Evolutionary conservation across 2,888 invertebrate species (phyloP).

Genomic region (Gonocerus acuteangulatus): DNA sequence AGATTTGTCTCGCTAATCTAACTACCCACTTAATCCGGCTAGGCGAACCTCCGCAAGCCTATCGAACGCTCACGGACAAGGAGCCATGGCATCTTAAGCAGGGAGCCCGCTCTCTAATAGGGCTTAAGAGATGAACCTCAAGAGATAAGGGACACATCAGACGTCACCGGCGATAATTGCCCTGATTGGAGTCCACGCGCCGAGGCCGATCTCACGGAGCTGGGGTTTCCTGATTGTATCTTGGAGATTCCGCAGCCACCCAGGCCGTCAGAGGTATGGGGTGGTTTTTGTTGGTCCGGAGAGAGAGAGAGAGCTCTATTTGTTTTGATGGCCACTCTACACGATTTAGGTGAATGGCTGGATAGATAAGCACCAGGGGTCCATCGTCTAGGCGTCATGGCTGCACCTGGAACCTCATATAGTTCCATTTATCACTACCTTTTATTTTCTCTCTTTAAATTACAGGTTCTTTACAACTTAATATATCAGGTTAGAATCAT

Average conservation of each 20-base stretch:
- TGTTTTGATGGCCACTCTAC: conserved; percentile 6
- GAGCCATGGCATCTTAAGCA: background rate
- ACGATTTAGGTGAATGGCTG: conserved; percentile 18
- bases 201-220: conserved; percentile 8
- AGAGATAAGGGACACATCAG: conserved; percentile 1
- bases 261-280: background rate
- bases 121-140: background rate
- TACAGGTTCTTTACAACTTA: too few species aligned
- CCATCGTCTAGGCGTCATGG: too few species aligned
- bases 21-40: too few species aligned
- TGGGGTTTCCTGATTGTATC: conserved; percentile 17
- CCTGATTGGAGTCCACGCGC: conserved; percentile 1
- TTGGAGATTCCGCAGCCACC: conserved; percentile 1
- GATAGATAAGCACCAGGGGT: too few species aligned
- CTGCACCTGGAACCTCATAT: too few species aligned
- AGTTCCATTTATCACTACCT: too few species aligned
- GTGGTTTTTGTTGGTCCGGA: background rate
- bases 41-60: too few species aligned
- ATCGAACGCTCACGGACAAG: conserved; percentile 1
- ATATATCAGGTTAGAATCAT: too few species aligned
- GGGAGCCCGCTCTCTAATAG: conserved; percentile 4
- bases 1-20: too few species aligned
- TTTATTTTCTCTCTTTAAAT: too few species aligned
- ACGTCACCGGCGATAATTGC: conserved; percentile 7
- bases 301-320: background rate